Evolutionary conservation across 2,113 vertebrate genomes (phyloP), one percentile per base, ranked within the genome.

Genomic region (Scomber japonicus): DNA sequence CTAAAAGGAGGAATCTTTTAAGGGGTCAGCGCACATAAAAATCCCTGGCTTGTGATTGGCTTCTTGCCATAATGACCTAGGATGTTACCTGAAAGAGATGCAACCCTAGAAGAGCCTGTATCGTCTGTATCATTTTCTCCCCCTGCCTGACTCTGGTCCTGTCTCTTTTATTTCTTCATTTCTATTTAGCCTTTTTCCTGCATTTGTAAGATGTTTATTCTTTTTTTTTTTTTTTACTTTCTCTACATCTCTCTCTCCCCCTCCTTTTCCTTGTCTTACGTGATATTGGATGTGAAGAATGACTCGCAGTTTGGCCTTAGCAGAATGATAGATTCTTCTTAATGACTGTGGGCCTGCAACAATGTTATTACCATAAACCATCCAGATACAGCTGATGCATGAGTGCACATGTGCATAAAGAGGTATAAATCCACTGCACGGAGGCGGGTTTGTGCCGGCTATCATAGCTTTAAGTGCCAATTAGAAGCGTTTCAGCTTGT

Each of bases 361-460:
- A 59, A 56, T 71, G 68, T 88, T 81, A 93, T 92, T 93, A 92
- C 85, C 79, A 87, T 88, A 89, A 88, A 85, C 82, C 66, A 80
- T 88, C 74, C 65, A 69, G 80, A 89, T 81, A 80, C 84, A 83
- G 73, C 74, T 60, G 61, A 73, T 74, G 89, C 88, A 72, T 72
- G 81, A 84, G 75, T 78, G 81, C 81, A 87, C 85, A 70, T 78
- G 80, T 87, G 82, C 74, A 88, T 86, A 89, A 87, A 87, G 81
- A 86, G 78, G 81, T 83, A 79, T 82, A 83, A 85, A 85, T 85
- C 80, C 19, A 13, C 66, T 30, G 16, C 66, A 63, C 15, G 2
- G 46, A 62, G 75, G 63, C 70, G 76, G 77, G 70, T 79, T 49
- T 81, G 54, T 80, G 84, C 75, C 9, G n/a, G 56, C 72, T 55